Base-by-base conservation (phyloP, 2,888 invertebrate species). In the Xanthorhoe designata region DNA sequence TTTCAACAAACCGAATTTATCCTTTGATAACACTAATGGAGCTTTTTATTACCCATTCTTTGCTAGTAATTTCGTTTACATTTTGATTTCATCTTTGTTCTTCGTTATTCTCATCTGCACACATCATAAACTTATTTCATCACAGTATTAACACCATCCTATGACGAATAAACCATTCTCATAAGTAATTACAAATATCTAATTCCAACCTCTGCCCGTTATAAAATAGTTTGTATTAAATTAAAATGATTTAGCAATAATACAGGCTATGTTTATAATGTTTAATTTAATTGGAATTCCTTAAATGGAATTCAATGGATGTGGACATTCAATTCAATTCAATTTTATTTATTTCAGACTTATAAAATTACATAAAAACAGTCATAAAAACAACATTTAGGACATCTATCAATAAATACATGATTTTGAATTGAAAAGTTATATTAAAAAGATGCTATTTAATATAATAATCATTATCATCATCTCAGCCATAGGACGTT, bases 201-300 rank as follows among this genome's bases (percentile, higher is more conserved):
- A 65, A 64, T 64, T 38, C 57, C 58, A 64, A 64, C 64, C 59
- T 59, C 56, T 56, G 63, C 50, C 54, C 29, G 57, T 59, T 60
- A 59, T 59, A 61, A 69, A 71, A 71, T 58, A 49, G 59, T 64
- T 50, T 66, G 70, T 60, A 54, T 60, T 64, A 70, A 70, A 66
- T 70, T 70, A 60, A 47, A 68, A 66, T 68, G 66, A 69, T 73
- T 73, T 68, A 69, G 66, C 64, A 69, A 69, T 53, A 35, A 53
- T 49, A 62, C 64, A 2, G 63, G 60, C 65, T 72, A 69, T 70
- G 68, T 69, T 69, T 67, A 61, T 70, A 57, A 66, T 19, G 56
- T 61, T 65, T 57, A 64, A 65, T 67, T 66, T 61, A 67, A 69
- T 69, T 64, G 66, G 35, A 68, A 73, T 73, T 69, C 68, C 65